Evolutionary conservation across 2,113 vertebrate species (phyloP).

Genomic region (Felis catus): F.catus_Fca126_mat1.0 CM031417.1:12900001-12900500

Average conservation of each 20-base stretch:
- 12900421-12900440: background rate
- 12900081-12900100: background rate
- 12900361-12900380: accelerated
- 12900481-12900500: background rate
- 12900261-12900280: background rate
- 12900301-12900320: accelerated
- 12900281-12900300: background rate
- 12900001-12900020: background rate
- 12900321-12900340: background rate
- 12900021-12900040: background rate
- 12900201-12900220: background rate
- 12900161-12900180: background rate
- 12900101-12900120: background rate
- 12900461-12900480: background rate
- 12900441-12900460: background rate
- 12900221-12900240: background rate
- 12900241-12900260: too few relatives aligned
- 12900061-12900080: background rate
- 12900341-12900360: background rate
- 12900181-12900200: background rate
- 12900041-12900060: background rate
- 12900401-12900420: background rate
- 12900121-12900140: background rate
- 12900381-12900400: background rate
- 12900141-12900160: background rate